Evolutionary conservation across 2,797 vertebrate species (phyloP).

Genomic region (Allobates femoralis): DNA sequence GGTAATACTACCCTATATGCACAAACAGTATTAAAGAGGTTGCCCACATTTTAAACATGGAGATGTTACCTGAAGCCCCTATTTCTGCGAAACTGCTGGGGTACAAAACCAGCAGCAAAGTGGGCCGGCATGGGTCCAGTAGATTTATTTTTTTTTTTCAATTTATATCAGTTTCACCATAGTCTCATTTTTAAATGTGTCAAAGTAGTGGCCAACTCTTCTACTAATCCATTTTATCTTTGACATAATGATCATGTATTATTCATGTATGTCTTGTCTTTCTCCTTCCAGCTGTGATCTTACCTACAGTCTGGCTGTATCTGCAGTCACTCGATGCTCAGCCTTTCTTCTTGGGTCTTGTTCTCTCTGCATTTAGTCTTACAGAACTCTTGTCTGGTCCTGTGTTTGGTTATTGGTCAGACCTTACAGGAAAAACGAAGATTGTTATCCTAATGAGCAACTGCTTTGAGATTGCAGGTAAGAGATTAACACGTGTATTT

Average conservation of each 20-base stretch:
- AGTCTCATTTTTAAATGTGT: no score
- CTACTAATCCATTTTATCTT: neutral
- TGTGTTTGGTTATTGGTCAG: slow-evolving; percentile 82
- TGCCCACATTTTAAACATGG: no score
- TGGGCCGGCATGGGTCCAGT: no score
- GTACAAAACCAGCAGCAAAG: no score
- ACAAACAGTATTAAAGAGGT: no score
- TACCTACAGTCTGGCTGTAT: slow-evolving; percentile 86
- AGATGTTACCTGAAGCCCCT: no score
- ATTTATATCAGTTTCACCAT: no score
- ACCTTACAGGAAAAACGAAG: slow-evolving; percentile 79
- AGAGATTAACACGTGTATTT: slow-evolving; percentile 58
- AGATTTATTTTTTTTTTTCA: no score
- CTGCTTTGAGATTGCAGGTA: slow-evolving; percentile 83
- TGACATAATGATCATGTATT: neutral
- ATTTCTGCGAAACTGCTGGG: no score
- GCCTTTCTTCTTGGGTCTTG: slow-evolving; percentile 83
- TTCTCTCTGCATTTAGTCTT: slow-evolving; percentile 85
- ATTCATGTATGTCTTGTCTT: neutral
- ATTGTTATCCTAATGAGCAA: slow-evolving; percentile 83
- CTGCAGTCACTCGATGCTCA: slow-evolving; percentile 80
- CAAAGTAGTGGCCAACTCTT: no score
- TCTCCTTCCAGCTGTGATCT: slow-evolving; percentile 79
- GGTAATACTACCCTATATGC: no score
- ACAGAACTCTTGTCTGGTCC: slow-evolving; percentile 82